These are phyloP conservation scores for Venturia canescens DNA, from an alignment of 1,140 invertebrate genomes.

Conservation along the genomic window DNA sequence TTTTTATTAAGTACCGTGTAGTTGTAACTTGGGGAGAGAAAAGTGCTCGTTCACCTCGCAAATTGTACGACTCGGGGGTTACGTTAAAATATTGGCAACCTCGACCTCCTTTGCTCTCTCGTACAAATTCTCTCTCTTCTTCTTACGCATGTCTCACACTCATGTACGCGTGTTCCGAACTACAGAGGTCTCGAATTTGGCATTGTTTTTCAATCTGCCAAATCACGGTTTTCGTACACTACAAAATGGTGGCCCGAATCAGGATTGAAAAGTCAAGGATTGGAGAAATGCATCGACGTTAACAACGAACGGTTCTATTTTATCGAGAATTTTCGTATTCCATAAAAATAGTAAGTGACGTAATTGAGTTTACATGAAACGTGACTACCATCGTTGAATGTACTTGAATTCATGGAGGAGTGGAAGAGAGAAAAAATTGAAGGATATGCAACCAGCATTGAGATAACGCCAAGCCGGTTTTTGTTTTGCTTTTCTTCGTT, in stretches of 20 bases:
- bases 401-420: neutral
- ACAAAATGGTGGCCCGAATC: neutral
- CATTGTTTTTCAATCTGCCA: neutral
- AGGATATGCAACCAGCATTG: neutral
- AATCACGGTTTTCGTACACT: slow-evolving; percentile 1
- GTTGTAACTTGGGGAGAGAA: slow-evolving; percentile 3
- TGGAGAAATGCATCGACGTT: no score
- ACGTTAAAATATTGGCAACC: slow-evolving; percentile 8
- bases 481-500: neutral
- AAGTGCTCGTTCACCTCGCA: slow-evolving; percentile 21
- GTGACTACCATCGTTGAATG: neutral
- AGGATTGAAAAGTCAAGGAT: no score
- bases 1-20: slow-evolving; percentile 2
- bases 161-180: neutral
- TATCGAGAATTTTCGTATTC: no score
- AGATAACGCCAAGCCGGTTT: neutral
- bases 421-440: neutral
- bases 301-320: no score
- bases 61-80: slow-evolving; percentile 15
- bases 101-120: slow-evolving; percentile 16
- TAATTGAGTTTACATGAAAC: neutral
- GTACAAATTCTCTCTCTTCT: neutral
- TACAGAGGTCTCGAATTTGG: neutral
- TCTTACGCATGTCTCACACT: neutral
- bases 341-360: neutral